Conservation (phyloP, 1,140 invertebrate species). For the Drosophila asahinai region DNA sequence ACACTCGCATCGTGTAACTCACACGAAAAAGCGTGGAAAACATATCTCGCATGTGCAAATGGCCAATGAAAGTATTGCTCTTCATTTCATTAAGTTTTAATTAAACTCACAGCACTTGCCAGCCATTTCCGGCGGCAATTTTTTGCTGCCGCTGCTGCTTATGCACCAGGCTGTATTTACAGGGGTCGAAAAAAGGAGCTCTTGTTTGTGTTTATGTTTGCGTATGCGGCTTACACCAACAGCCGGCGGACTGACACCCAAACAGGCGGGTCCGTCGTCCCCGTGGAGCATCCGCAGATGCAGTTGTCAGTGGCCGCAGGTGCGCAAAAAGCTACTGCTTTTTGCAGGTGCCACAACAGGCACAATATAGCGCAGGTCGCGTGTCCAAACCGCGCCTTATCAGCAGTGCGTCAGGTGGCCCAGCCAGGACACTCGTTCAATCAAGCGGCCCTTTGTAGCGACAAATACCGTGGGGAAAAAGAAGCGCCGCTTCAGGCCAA, state of each 20-base stretch:
- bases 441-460: slow-evolving; percentile 49
- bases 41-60: slow-evolving; percentile 33
- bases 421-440: slow-evolving; percentile 56
- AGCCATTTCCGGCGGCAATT: slow-evolving; percentile 20
- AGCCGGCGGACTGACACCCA: slow-evolving; percentile 30
- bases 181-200: neutral
- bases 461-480: slow-evolving; percentile 49
- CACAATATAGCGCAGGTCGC: slow-evolving; percentile 1
- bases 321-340: slow-evolving; percentile 25
- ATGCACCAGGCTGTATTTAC: slow-evolving; percentile 10
- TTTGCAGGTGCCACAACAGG: slow-evolving; percentile 6
- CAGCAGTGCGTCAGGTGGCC: slow-evolving; percentile 28
- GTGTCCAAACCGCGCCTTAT: slow-evolving; percentile 46
- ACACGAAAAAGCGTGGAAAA: slow-evolving; percentile 7
- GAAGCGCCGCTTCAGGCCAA: slow-evolving; percentile 36
- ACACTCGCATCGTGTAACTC: slow-evolving; percentile 17
- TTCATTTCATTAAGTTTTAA: slow-evolving; percentile 78
- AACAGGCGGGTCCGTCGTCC: neutral
- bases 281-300: slow-evolving; percentile 29
- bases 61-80: slow-evolving; percentile 68
- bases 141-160: slow-evolving; percentile 8
- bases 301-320: slow-evolving; percentile 44
- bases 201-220: slow-evolving; percentile 38
- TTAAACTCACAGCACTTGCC: slow-evolving; percentile 57
- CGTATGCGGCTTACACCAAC: slow-evolving; percentile 62